These are phyloP conservation scores for Brachionichthys hirsutus DNA, from an alignment of 2,113 vertebrate genomes.

Conservation along the genomic window DNA sequence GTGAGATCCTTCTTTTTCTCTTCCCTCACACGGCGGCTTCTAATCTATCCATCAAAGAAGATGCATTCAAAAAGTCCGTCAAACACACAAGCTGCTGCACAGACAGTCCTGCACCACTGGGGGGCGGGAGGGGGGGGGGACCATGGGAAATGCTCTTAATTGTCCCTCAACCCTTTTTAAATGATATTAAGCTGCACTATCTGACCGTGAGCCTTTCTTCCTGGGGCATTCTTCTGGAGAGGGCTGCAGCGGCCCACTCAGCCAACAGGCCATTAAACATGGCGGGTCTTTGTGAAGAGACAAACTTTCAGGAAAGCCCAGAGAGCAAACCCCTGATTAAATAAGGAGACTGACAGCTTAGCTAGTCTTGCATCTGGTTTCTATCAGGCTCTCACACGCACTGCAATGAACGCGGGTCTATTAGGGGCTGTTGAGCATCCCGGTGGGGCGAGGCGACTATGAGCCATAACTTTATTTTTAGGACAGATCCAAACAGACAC, in stretches of 20 bases:
- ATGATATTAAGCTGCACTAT: constrained; percentile 84
- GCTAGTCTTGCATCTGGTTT: constrained; percentile 58
- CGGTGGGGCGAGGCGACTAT: constrained; percentile 40
- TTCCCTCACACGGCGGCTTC: constrained; percentile 66
- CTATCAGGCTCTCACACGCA: constrained; percentile 36
- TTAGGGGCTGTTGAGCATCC: constrained; percentile 46
- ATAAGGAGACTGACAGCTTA: constrained; percentile 57
- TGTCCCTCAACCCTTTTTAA: constrained; percentile 79
- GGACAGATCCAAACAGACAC: constrained; percentile 32
- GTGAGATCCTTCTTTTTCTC: constrained; percentile 65
- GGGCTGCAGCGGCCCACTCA: constrained; percentile 76
- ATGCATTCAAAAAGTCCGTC: constrained; percentile 80
- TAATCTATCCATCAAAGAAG: constrained; percentile 83
- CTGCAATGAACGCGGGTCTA: constrained; percentile 39
- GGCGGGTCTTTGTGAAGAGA: constrained; percentile 78
- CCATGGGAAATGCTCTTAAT: constrained; percentile 80
- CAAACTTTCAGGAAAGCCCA: constrained; percentile 62
- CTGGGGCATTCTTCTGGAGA: constrained; percentile 68
- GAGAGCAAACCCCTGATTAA: constrained; percentile 32
- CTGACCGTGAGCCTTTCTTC: constrained; percentile 76
- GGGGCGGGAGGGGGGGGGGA: constrained; percentile 72
- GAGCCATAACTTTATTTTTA: constrained; percentile 35
- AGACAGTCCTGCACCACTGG: constrained; percentile 69
- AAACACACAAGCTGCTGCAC: constrained; percentile 74
- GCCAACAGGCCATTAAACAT: constrained; percentile 80